Evolutionary conservation across 2,113 vertebrate species (phyloP), one percentile per base, ranked within the genome.

Genomic region (Salvelinus alpinus): DNA sequence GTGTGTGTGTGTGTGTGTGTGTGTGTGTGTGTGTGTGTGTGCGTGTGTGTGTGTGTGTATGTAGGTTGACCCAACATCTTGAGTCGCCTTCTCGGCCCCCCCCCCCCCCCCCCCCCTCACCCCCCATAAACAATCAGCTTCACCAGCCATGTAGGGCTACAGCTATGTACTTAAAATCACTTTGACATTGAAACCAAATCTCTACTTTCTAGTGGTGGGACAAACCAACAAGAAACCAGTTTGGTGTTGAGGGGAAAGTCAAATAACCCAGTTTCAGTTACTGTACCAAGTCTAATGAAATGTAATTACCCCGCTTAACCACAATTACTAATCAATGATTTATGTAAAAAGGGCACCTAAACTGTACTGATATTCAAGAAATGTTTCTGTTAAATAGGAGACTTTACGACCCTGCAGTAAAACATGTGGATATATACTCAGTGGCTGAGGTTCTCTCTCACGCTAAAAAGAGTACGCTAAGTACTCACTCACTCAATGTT

Each of bases 11-110:
- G 48, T 0, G 9, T 51, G 48, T 7, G 34, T 1, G 34, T 8
- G 34, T 34, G 6, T 7, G 38, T 9, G 38, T 2, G 38, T 84
- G 57, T 20, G 76, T 78, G 76, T 68, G 81, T 1, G 11, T 51
- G 6, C 13, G 1, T 31, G 4, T 31, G 29, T 31, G 31, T 31
- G 5, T 38, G 38, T 44, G 38, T 44, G 9, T 85, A 16, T 60
- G 76, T 80, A 76, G 80, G 65, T 79, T 70, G 64, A 81, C 80
- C 81, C 73, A 90, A 83, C 4, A 18, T 18, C 51, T 54, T 18
- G 1, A 54, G 51, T 13, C 48, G 16, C 3, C 48, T 51, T 60
- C 51, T 57, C 16, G 5, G 14, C 1, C n/a, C n/a, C n/a, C n/a
- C n/a, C n/a, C n/a, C 1, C 24, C 1, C 24, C 24, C 24, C 24